Evolutionary conservation across 2,113 vertebrate species (phyloP).

Genomic region (Emydura subglobosa): DNA sequence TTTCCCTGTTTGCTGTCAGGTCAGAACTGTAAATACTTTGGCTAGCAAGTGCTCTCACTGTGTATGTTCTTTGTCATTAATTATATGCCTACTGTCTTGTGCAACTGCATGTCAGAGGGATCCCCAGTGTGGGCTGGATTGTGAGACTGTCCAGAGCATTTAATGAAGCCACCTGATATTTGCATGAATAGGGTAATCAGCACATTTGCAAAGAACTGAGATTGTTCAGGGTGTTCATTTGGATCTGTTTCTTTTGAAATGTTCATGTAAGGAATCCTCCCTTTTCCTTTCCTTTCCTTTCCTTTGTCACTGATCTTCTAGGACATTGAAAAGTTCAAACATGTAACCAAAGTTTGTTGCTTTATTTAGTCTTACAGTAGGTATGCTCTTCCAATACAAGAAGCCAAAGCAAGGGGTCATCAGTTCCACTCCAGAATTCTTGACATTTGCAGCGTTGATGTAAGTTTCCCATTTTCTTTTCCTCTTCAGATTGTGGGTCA

Average conservation of each 20-base stretch:
- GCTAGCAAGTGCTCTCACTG: accelerated
- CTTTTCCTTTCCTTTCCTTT: neutral
- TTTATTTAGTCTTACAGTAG: conserved; percentile 92
- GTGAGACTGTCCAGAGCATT: neutral
- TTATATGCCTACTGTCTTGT: neutral
- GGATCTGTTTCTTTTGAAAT: neutral
- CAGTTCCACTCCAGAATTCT: conserved; percentile 94
- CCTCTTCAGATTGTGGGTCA: too few species aligned
- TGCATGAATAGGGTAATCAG: accelerated
- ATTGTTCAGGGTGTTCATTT: neutral
- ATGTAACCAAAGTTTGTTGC: neutral
- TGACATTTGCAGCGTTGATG: conserved; percentile 94
- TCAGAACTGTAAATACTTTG: accelerated
- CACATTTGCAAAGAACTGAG: accelerated
- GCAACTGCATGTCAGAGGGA: neutral
- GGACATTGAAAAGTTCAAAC: neutral
- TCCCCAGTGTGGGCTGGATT: neutral
- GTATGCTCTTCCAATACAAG: conserved; percentile 93
- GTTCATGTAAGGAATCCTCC: neutral
- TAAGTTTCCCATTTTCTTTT: conserved; percentile 77
- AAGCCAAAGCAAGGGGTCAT: conserved; percentile 90
- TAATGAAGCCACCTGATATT: neutral
- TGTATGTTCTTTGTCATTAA: accelerated
- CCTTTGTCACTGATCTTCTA: neutral
- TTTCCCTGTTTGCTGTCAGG: neutral